phyloP scores from a whole-genome alignment of 1,140 invertebrate genomes.

The Brachystomella parvula region DNA sequence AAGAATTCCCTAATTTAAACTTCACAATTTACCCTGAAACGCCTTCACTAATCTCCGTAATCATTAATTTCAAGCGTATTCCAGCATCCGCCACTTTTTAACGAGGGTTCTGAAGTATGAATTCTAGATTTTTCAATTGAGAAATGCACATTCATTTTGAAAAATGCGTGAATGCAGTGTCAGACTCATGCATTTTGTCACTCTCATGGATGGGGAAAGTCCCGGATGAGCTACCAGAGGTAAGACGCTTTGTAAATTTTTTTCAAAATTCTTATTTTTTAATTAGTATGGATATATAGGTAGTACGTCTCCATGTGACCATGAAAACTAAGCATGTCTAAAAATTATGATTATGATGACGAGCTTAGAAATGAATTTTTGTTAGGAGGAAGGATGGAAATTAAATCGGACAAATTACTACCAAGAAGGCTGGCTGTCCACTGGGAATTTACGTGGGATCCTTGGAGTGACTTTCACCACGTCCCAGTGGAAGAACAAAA shows the following conservation, averaged over 20 bases:
- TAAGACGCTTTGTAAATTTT: conserved; percentile 46
- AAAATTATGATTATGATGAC: no score
- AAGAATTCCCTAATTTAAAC: no score
- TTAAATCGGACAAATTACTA: conserved; percentile 91
- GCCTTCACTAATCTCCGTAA: no score
- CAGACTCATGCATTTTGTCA: conserved; percentile 88
- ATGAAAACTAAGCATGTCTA: no score
- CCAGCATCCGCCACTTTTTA: no score
- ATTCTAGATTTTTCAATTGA: no score
- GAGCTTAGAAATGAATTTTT: no score
- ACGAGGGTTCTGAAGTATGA: no score
- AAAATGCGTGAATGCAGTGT: conserved; percentile 79
- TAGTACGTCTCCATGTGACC: no score
- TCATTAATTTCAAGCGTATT: no score
- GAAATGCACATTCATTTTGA: conserved; percentile 86
- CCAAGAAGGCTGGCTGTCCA: conserved; percentile 96
- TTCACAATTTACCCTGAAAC: no score
- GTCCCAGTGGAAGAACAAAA: conserved; percentile 70
- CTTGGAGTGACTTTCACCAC: conserved; percentile 95
- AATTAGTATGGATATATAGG: no score
- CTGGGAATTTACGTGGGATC: conserved; percentile 85
- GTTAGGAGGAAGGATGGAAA: conserved; percentile 82
- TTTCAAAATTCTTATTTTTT: not conserved
- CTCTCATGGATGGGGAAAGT: conserved; percentile 97
- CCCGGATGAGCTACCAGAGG: conserved; percentile 85